These are phyloP conservation scores for Serinus canaria DNA, from an alignment of 2,113 vertebrate genomes.

Conservation along the genomic window DNA sequence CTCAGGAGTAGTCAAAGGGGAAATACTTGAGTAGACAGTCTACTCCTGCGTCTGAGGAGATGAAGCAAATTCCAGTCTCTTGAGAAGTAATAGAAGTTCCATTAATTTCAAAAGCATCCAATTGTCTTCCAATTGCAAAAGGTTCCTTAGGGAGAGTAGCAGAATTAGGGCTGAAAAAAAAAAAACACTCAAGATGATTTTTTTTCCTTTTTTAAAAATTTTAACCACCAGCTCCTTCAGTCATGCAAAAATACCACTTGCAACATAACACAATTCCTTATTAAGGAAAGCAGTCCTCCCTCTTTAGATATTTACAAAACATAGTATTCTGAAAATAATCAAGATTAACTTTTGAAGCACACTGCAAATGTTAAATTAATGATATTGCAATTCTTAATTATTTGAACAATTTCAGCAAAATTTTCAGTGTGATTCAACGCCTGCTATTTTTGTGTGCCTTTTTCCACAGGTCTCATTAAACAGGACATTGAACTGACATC, in stretches of 20 bases:
- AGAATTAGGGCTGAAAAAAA: neutral
- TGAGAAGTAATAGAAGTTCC: neutral
- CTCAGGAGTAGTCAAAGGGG: neutral
- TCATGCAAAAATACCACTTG: neutral
- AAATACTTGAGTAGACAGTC: neutral
- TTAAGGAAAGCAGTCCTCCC: neutral
- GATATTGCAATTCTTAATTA: neutral
- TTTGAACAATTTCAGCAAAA: neutral
- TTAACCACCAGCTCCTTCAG: neutral
- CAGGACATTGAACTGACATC: neutral
- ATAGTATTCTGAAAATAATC: neutral
- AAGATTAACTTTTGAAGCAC: neutral
- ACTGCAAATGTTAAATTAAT: neutral
- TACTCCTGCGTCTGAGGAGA: neutral
- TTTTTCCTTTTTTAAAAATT: neutral
- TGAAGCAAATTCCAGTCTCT: neutral
- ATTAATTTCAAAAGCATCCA: slow-evolving; percentile 12
- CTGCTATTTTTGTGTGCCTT: neutral
- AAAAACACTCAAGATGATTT: neutral
- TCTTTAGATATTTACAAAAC: neutral
- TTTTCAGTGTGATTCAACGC: neutral
- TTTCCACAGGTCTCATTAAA: neutral
- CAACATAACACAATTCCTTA: neutral
- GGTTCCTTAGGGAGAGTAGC: neutral
- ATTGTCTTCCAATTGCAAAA: neutral